These are phyloP conservation scores for Ditylenchus weischeri DNA, from an alignment of 2,888 invertebrate species.

Conservation along the genomic window DNA sequence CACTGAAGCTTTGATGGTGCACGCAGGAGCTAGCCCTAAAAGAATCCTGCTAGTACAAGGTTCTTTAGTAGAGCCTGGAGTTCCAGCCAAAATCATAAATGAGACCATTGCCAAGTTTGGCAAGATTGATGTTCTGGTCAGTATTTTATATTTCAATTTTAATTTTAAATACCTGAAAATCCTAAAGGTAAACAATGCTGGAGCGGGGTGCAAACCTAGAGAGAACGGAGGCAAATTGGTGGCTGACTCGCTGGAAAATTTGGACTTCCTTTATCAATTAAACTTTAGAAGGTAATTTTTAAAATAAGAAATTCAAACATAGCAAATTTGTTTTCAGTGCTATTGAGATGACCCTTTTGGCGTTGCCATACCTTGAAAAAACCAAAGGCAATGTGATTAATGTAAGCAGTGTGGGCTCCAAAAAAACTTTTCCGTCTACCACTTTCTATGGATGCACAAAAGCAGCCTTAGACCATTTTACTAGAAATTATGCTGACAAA, in stretches of 20 bases:
- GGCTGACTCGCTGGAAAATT: slow-evolving; percentile 4
- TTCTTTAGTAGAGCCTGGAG: too few relatives aligned
- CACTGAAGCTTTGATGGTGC: too few relatives aligned
- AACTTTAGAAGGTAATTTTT: neutral
- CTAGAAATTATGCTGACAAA: slow-evolving; percentile 14
- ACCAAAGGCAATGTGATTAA: slow-evolving; percentile 22
- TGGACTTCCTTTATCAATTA: neutral
- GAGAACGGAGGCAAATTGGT: neutral
- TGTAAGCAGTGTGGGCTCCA: slow-evolving; percentile 24
- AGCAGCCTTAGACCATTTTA: slow-evolving; percentile 14
- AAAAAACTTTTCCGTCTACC: slow-evolving; percentile 16
- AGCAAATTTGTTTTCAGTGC: too few relatives aligned
- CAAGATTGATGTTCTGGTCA: too few relatives aligned
- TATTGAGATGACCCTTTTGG: slow-evolving; percentile 21
- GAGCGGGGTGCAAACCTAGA: neutral
- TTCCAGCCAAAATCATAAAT: too few relatives aligned
- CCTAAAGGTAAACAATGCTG: too few relatives aligned
- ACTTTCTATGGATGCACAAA: slow-evolving; percentile 20
- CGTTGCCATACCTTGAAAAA: slow-evolving; percentile 15
- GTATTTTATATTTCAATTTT: too few relatives aligned
- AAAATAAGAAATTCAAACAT: too few relatives aligned
- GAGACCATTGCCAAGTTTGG: too few relatives aligned
- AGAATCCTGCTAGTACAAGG: too few relatives aligned
- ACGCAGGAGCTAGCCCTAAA: too few relatives aligned
- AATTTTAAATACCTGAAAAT: too few relatives aligned